Evolutionary conservation across 2,113 vertebrate species (phyloP).

Genomic region (Brachypteracias leptosomus): DNA sequence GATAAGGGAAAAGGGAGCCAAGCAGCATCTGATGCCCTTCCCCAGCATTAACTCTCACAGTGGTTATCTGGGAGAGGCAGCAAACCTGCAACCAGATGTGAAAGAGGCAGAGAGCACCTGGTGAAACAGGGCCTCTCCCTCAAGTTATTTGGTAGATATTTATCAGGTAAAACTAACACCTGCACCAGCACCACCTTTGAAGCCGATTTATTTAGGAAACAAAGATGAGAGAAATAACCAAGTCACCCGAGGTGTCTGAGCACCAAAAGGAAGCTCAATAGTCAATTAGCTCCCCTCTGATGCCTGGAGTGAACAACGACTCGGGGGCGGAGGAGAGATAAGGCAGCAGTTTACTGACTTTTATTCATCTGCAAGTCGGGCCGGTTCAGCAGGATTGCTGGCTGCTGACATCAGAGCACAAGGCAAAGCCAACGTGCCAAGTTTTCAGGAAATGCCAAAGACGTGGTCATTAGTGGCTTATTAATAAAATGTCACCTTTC

Average conservation of each 20-base stretch:
- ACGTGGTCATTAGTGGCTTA: neutral
- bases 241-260: neutral
- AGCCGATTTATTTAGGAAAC: neutral
- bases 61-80: neutral
- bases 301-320: neutral
- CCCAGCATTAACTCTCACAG: neutral
- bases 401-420: constrained; percentile 2
- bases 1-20: neutral
- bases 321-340: neutral
- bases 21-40: neutral
- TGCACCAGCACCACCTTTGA: neutral
- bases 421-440: neutral
- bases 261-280: constrained; percentile 2
- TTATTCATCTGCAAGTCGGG: neutral
- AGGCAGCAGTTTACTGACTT: constrained; percentile 7
- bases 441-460: constrained; percentile 21
- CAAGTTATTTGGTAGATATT: neutral
- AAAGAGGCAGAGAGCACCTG: neutral
- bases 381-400: constrained; percentile 30
- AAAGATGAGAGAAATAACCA: constrained; percentile 23
- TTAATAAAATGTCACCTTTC: neutral
- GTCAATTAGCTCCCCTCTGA: constrained; percentile 1
- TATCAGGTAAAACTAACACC: neutral
- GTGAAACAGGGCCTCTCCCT: neutral
- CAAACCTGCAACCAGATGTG: neutral